Conservation (phyloP, 2,888 invertebrate species). For the Tiliacea citrago region DNA sequence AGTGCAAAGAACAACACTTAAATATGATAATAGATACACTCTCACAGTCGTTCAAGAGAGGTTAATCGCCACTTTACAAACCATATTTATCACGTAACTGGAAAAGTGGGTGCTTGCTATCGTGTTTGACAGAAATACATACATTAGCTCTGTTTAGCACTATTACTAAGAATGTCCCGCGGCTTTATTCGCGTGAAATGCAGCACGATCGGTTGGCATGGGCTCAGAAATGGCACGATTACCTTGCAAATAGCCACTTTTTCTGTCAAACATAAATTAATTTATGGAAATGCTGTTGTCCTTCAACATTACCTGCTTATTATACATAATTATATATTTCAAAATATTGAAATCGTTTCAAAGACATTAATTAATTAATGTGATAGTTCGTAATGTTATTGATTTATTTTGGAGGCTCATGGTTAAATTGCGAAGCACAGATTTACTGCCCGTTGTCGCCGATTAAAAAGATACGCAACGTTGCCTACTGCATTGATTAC, state of each 20-base stretch:
- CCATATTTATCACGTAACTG: slow-evolving; percentile 45
- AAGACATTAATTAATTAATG: slow-evolving; percentile 8
- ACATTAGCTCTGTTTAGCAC: slow-evolving; percentile 65
- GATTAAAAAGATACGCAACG: slow-evolving; percentile 35
- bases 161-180: slow-evolving; percentile 39
- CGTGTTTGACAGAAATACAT: slow-evolving; percentile 69
- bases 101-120: slow-evolving; percentile 60
- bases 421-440: slow-evolving; percentile 24
- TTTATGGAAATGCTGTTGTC: slow-evolving; percentile 46
- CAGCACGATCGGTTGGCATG: slow-evolving; percentile 19
- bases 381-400: slow-evolving; percentile 21
- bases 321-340: slow-evolving; percentile 10
- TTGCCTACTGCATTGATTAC: slow-evolving; percentile 22
- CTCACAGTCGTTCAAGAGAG: slow-evolving; percentile 22
- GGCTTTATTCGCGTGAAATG: slow-evolving; percentile 35
- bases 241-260: slow-evolving; percentile 52
- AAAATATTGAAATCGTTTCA: slow-evolving; percentile 35
- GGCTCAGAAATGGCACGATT: slow-evolving; percentile 30
- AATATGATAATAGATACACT: slow-evolving; percentile 17
- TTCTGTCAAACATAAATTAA: slow-evolving; percentile 36
- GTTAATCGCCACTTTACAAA: slow-evolving; percentile 38
- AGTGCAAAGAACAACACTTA: not conserved
- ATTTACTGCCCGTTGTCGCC: not conserved
- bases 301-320: slow-evolving; percentile 31
- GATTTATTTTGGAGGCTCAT: slow-evolving; percentile 28